A percentile compares a stretch with the other conserved stretches of the same genome.
Conservation (phyloP, 2,113 vertebrate species). For the Rhipidura dahli region DNA sequence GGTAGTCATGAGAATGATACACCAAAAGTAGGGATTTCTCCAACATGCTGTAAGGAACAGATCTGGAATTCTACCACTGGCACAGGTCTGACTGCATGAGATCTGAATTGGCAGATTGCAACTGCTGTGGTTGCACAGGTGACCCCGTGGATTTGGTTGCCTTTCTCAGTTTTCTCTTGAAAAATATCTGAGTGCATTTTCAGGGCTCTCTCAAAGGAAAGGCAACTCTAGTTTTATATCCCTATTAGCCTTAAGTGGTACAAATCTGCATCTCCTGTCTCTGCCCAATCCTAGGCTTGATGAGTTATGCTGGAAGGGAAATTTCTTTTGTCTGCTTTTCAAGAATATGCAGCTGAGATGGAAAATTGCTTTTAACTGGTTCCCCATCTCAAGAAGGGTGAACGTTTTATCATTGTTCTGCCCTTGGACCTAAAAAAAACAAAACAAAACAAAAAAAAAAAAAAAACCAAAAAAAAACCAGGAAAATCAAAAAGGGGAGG, state of each 20-base stretch:
- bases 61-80: background rate
- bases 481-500: fast-evolving
- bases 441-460: background rate
- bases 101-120: background rate
- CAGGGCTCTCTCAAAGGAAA: background rate
- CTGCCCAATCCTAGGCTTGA: background rate
- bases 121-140: background rate
- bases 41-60: background rate
- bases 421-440: background rate
- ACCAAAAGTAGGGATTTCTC: background rate
- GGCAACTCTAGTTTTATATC: background rate
- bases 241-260: background rate
- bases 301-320: background rate
- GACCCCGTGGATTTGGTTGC: background rate
- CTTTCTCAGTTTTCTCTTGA: background rate
- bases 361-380: background rate
- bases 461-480: background rate
- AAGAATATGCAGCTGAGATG: background rate
- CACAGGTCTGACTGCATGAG: background rate
- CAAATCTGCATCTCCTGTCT: background rate
- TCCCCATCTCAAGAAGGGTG: background rate
- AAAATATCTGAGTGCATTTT: background rate
- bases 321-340: background rate
- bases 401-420: background rate
- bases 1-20: background rate